Evolutionary conservation across 2,888 invertebrate genomes (phyloP).

Genomic region (Elysia crispata): DNA sequence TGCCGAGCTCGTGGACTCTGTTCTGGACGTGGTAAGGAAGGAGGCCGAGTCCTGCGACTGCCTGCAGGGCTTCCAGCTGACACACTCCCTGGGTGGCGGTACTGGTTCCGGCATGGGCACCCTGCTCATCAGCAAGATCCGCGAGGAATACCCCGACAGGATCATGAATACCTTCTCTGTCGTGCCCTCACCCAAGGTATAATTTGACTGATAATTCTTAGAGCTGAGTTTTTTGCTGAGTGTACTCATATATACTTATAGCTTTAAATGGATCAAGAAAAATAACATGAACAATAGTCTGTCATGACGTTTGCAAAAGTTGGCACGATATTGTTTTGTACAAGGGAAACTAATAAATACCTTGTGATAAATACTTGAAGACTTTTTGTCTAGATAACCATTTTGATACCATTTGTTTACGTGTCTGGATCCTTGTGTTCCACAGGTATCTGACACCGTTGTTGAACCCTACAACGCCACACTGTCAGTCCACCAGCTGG

Average conservation of each 20-base stretch:
- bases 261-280: too few species aligned
- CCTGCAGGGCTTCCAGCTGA: slow-evolving; percentile 83
- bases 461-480: slow-evolving; percentile 90
- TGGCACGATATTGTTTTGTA: too few species aligned
- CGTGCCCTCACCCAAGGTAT: slow-evolving; percentile 87
- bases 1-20: slow-evolving; percentile 52
- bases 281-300: too few species aligned
- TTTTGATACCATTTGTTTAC: too few species aligned
- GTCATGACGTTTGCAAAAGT: too few species aligned
- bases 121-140: slow-evolving; percentile 65
- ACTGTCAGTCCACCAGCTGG: slow-evolving; percentile 83
- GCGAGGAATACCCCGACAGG: slow-evolving; percentile 68
- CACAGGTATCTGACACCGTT: slow-evolving; percentile 85
- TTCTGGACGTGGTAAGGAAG: slow-evolving; percentile 52
- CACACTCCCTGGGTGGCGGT: slow-evolving; percentile 83
- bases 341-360: too few species aligned
- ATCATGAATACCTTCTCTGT: slow-evolving; percentile 96
- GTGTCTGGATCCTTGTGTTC: too few species aligned
- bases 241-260: too few species aligned
- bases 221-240: background rate
- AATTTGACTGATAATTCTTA: background rate
- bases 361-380: too few species aligned
- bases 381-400: too few species aligned
- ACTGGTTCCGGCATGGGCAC: slow-evolving; percentile 68
- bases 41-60: slow-evolving; percentile 84